Conservation (phyloP, 1,140 invertebrate genomes). For the Microplitis demolitor region DNA sequence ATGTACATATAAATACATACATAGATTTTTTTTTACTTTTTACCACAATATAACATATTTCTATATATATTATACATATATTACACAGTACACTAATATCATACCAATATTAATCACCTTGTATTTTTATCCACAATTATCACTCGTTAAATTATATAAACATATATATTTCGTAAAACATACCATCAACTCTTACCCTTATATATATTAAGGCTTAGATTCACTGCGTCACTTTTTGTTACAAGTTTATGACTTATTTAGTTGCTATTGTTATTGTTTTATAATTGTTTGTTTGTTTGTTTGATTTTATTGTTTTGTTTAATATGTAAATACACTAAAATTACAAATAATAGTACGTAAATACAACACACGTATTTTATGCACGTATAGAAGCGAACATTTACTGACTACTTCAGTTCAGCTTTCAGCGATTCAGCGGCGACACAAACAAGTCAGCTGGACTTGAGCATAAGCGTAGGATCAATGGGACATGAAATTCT, state of each 20-base stretch:
- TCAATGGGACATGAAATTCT: not conserved
- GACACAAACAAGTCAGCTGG: constrained; percentile 28
- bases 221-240: too few relatives aligned
- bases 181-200: too few relatives aligned
- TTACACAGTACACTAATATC: not conserved
- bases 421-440: not conserved
- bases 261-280: too few relatives aligned
- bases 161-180: too few relatives aligned
- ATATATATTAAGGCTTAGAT: too few relatives aligned
- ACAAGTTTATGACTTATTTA: too few relatives aligned
- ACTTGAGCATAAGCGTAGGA: constrained; percentile 24
- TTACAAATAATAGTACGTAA: not conserved
- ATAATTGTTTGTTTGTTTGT: not conserved
- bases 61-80: too few relatives aligned
- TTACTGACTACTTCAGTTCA: not conserved
- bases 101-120: not conserved
- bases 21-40: too few relatives aligned
- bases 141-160: too few relatives aligned
- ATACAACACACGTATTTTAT: not conserved
- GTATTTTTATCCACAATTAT: too few relatives aligned
- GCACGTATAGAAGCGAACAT: constrained; percentile 17
- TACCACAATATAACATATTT: too few relatives aligned
- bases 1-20: too few relatives aligned
- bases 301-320: not conserved
- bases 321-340: not conserved